Percentiles rank a stretch among this genome's conserved stretches.
These are phyloP conservation scores for Cladopsammia gracilis DNA, from an alignment of 64 coral and sea anemone genomes.

Conservation along the genomic window DNA sequence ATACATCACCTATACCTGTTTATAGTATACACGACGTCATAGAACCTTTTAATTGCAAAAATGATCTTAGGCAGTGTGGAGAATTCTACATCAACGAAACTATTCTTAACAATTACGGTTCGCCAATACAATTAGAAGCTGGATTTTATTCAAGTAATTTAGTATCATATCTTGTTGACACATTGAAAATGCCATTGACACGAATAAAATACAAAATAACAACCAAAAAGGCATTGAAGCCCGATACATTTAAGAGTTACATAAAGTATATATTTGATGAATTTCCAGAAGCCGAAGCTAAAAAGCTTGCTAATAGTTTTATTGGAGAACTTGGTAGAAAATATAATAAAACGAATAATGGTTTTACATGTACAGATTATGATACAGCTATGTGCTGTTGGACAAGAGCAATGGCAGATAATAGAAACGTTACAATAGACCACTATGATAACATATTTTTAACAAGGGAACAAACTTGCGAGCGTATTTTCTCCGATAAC, in stretches of 20 bases:
- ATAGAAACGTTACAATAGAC: slow-evolving; percentile 28
- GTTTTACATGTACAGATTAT: background rate
- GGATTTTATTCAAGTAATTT: background rate
- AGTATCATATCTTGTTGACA: too few species aligned
- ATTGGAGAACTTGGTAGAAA: slow-evolving; percentile 18
- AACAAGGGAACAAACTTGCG: too few species aligned
- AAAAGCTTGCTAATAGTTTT: background rate
- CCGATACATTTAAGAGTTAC: slow-evolving; percentile 41
- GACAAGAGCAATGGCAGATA: background rate
- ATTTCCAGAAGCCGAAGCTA: background rate
- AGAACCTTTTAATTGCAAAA: background rate
- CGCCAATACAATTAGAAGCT: background rate
- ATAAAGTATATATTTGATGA: slow-evolving; percentile 25
- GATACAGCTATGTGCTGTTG: slow-evolving; percentile 28
- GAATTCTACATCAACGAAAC: background rate
- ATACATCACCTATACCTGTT: background rate
- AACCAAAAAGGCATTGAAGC: background rate
- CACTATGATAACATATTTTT: too few species aligned
- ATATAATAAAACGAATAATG: background rate
- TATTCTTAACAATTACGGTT: background rate
- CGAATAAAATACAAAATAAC: slow-evolving; percentile 10
- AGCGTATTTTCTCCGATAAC: background rate
- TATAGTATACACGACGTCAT: background rate
- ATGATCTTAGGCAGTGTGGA: background rate
- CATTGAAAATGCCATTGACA: background rate